A percentile compares a stretch with the other conserved stretches of the same genome.
These are phyloP conservation scores for Meiosimyza platycephala DNA, from an alignment of 2,888 invertebrate genomes.

Conservation along the genomic window DNA sequence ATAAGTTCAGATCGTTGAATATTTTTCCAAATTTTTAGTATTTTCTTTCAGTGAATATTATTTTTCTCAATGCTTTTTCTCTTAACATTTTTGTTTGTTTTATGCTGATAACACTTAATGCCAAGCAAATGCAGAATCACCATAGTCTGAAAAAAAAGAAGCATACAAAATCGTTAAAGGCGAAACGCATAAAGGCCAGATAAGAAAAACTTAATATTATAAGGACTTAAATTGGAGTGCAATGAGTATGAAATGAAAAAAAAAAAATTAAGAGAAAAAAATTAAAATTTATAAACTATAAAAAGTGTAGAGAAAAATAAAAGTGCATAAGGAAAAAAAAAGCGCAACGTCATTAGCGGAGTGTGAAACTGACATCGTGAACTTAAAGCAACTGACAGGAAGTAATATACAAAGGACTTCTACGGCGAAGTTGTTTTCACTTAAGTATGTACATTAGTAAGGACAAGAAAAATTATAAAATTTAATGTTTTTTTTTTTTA, in stretches of 20 bases:
- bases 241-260: neutral
- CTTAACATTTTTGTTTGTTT: neutral
- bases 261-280: too few species aligned
- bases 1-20: too few species aligned
- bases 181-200: constrained; percentile 15
- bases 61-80: too few species aligned
- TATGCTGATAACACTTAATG: neutral
- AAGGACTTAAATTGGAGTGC: constrained; percentile 5
- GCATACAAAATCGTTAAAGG: neutral
- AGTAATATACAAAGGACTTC: neutral
- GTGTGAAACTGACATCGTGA: neutral
- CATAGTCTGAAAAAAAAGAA: neutral
- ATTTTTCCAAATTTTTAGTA: too few species aligned
- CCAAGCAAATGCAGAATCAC: neutral
- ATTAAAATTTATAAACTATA: too few species aligned
- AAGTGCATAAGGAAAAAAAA: neutral
- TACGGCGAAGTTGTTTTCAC: too few species aligned
- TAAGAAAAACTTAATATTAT: neutral
- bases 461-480: too few species aligned
- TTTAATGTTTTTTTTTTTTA: too few species aligned
- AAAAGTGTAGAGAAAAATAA: neutral
- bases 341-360: neutral
- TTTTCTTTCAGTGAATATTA: too few species aligned
- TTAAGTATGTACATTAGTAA: too few species aligned
- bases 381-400: neutral